Conservation (phyloP, 2,113 vertebrate species). For the Diadophis punctatus region DNA sequence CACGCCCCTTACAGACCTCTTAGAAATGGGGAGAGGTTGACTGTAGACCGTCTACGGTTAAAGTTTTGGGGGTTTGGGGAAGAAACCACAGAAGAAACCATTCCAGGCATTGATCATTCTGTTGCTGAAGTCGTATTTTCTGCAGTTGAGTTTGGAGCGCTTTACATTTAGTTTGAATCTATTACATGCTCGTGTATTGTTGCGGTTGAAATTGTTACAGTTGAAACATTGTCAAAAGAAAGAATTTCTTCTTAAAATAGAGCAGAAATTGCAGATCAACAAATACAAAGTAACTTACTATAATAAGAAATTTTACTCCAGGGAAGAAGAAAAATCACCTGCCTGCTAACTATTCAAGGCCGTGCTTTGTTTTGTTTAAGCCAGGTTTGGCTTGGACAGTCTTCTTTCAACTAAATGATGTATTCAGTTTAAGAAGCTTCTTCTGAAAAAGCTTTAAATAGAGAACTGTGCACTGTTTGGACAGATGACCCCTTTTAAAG, state of each 20-base stretch:
- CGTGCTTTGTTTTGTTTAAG: neutral
- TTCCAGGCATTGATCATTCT: too few species aligned
- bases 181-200: too few species aligned
- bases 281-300: neutral
- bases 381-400: neutral
- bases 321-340: neutral
- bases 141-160: too few species aligned
- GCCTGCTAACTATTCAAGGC: neutral
- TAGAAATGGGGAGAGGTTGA: too few species aligned
- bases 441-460: neutral
- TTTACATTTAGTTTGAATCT: too few species aligned
- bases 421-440: neutral
- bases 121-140: too few species aligned
- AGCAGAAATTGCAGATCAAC: neutral
- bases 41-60: too few species aligned
- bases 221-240: neutral
- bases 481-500: neutral
- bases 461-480: neutral
- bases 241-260: neutral
- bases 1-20: too few species aligned
- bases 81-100: too few species aligned
- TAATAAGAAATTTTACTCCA: neutral
- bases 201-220: too few species aligned
- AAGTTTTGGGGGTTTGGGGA: too few species aligned
- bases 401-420: neutral